Evolutionary conservation across 2,797 vertebrate genomes (phyloP).

Genomic region (Anguilla pacifica): DNA sequence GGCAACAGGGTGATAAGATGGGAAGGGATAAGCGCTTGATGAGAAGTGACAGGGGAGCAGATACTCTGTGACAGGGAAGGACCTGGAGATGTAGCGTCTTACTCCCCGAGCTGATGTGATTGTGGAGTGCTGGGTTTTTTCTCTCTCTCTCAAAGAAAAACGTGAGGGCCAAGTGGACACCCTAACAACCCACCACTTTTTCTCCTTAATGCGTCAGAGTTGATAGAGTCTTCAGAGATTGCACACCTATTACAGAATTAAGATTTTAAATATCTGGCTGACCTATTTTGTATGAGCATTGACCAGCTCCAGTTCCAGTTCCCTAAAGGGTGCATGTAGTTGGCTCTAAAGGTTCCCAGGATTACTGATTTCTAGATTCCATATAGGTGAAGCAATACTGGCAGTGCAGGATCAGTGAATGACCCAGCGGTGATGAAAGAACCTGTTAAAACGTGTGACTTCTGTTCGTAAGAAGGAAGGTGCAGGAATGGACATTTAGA

Average conservation of each 20-base stretch:
- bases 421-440: not conserved
- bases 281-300: not conserved
- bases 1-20: constrained; percentile 9
- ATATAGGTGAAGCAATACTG: not conserved
- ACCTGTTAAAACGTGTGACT: not conserved
- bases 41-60: constrained; percentile 10
- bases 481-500: not conserved
- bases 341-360: not conserved
- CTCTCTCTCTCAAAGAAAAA: not conserved
- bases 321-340: not conserved
- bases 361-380: not conserved
- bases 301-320: not conserved
- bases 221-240: not conserved
- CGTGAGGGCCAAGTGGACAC: not conserved
- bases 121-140: not conserved
- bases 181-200: not conserved
- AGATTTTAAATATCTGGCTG: not conserved
- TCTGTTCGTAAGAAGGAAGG: not conserved
- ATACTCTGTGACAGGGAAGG: constrained; percentile 17
- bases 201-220: not conserved
- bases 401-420: not conserved
- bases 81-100: constrained; percentile 17
- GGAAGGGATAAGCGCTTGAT: constrained; percentile 34
- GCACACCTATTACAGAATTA: not conserved
- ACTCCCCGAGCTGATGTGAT: not conserved